Percentiles rank a stretch among this genome's conserved stretches.
phyloP scores from a whole-genome alignment of 2,888 invertebrate genomes.

The Tenthredo distinguenda region DNA sequence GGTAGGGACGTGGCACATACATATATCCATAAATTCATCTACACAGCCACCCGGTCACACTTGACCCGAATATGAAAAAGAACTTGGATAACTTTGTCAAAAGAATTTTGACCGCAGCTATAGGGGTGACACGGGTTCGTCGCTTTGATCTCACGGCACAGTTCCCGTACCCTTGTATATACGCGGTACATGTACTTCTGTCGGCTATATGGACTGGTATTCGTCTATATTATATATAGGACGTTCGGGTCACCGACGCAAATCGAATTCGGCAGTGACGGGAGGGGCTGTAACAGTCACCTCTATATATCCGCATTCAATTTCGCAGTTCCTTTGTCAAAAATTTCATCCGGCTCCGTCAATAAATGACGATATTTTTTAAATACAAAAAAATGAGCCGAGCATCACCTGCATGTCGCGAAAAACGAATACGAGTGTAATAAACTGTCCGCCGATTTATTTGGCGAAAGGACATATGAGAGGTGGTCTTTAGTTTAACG shows the following conservation, averaged over 20 bases:
- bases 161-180: neutral
- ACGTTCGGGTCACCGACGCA: slow-evolving; percentile 1
- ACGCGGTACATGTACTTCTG: neutral
- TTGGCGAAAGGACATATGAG: neutral
- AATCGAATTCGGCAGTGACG: neutral
- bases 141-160: slow-evolving; percentile 20
- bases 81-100: slow-evolving; percentile 23
- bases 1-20: neutral
- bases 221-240: neutral
- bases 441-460: neutral
- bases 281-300: neutral
- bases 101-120: slow-evolving; percentile 34
- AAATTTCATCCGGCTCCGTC: neutral
- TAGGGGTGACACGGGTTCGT: slow-evolving; percentile 26
- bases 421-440: neutral
- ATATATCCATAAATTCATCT: neutral
- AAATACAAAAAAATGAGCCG: neutral
- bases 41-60: neutral
- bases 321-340: slow-evolving; percentile 23
- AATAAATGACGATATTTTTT: neutral
- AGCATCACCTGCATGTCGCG: neutral
- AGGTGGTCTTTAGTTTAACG: neutral
- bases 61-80: slow-evolving; percentile 28
- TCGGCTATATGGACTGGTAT: neutral
- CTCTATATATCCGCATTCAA: neutral